A percentile compares a stretch with the other conserved stretches of the same genome.
These are phyloP conservation scores for Lonchura striata DNA, from an alignment of 2,113 vertebrate genomes.

Conservation along the genomic window DNA sequence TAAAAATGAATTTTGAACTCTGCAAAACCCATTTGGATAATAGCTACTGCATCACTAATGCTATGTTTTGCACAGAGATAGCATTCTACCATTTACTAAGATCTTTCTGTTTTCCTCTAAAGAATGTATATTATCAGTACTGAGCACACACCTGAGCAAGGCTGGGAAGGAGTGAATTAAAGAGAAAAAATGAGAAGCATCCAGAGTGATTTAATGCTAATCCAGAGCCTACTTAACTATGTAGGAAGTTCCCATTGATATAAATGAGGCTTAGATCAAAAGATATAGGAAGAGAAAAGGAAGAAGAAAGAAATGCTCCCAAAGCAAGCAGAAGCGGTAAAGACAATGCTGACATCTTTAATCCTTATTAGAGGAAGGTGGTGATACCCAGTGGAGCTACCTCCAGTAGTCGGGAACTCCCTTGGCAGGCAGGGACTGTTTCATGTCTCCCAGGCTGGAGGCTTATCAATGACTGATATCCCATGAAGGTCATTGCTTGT, in stretches of 20 bases:
- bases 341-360: neutral
- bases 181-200: neutral
- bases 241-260: neutral
- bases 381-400: neutral
- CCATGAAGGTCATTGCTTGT: neutral
- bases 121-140: neutral
- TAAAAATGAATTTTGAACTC: neutral
- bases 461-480: neutral
- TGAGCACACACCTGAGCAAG: neutral
- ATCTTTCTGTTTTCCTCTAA: neutral
- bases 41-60: neutral
- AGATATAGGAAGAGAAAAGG: neutral
- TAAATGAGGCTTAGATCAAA: neutral
- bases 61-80: neutral
- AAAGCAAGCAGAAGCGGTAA: neutral
- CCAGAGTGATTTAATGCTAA: neutral
- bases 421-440: neutral
- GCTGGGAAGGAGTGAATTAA: neutral
- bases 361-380: neutral
- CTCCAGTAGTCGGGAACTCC: neutral
- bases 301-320: neutral
- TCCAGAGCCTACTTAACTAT: neutral
- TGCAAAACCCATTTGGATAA: neutral
- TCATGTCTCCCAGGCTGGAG: neutral
- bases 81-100: neutral